Evolutionary conservation across 2,797 vertebrate genomes (phyloP).

Genomic region (Pipistrellus nathusii): DNA sequence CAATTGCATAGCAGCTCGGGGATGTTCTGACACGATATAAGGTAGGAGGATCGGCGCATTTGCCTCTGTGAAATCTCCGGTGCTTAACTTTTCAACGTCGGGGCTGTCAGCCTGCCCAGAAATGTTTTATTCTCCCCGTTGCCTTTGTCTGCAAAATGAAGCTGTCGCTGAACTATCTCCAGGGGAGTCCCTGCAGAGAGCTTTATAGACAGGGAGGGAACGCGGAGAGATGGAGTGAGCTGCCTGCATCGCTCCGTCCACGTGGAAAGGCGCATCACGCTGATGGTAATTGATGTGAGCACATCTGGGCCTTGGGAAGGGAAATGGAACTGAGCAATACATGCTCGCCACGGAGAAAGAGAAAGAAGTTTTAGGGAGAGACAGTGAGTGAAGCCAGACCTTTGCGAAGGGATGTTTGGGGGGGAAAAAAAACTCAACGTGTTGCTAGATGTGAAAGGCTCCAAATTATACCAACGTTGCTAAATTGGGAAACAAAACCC

Average conservation of each 20-base stretch:
- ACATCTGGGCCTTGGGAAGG: background rate
- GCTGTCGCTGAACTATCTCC: slow-evolving; percentile 73
- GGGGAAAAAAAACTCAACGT: background rate
- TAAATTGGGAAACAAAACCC: background rate
- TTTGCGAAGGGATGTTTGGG: background rate
- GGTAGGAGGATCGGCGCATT: background rate
- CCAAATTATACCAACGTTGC: background rate
- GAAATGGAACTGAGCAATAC: background rate
- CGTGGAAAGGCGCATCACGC: slow-evolving; percentile 37
- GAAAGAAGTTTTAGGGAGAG: background rate
- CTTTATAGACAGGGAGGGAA: slow-evolving; percentile 67
- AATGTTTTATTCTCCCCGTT: slow-evolving; percentile 59
- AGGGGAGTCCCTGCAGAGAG: slow-evolving; percentile 67
- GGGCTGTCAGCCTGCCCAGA: slow-evolving; percentile 60
- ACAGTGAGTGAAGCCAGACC: background rate
- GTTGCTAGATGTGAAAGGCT: slow-evolving; percentile 18
- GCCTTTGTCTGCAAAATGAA: slow-evolving; percentile 76
- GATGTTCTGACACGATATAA: background rate
- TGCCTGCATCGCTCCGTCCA: slow-evolving; percentile 3
- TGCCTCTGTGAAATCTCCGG: slow-evolving; percentile 51
- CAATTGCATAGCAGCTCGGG: background rate
- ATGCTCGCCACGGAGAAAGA: background rate
- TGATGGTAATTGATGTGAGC: background rate
- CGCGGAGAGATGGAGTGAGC: slow-evolving; percentile 38
- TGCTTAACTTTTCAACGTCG: slow-evolving; percentile 63